Evolutionary conservation across 2,113 vertebrate species (phyloP).

Genomic region (Polyodon spathula): DNA sequence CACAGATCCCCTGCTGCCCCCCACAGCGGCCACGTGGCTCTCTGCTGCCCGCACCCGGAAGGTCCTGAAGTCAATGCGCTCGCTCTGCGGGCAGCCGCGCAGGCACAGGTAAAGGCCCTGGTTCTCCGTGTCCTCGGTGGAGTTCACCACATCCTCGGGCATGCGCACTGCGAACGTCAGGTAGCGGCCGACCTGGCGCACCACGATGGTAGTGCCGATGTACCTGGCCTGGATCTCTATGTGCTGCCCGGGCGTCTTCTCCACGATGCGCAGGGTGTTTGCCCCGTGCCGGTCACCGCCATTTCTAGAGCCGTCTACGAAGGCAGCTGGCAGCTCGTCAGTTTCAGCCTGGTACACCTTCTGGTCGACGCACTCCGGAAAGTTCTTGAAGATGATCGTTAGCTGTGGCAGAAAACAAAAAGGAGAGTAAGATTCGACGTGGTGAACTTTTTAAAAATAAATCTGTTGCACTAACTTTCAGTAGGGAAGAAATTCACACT

Average conservation of each 20-base stretch:
- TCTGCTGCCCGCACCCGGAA: conserved; percentile 48
- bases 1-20: conserved; percentile 18
- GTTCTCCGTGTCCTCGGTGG: conserved; percentile 79
- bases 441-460: too few relatives aligned
- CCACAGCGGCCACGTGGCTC: conserved; percentile 27
- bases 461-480: too few relatives aligned
- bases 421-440: not conserved
- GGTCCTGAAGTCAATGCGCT: conserved; percentile 82
- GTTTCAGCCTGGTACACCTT: conserved; percentile 94
- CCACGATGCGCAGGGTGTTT: conserved; percentile 79
- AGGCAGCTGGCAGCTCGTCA: conserved; percentile 83
- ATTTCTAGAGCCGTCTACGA: conserved; percentile 84
- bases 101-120: conserved; percentile 93
- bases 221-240: conserved; percentile 92
- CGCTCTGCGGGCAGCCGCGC: conserved; percentile 79
- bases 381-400: conserved; percentile 97
- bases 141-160: conserved; percentile 87
- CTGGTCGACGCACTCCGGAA: conserved; percentile 91
- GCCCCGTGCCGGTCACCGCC: conserved; percentile 83
- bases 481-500: too few relatives aligned
- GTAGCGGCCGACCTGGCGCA: conserved; percentile 89
- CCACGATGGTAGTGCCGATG: conserved; percentile 92
- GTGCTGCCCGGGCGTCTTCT: conserved; percentile 86
- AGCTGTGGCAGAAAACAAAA: conserved; percentile 52
- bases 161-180: conserved; percentile 89